phyloP scores from a whole-genome alignment of 1,140 invertebrate species.

The Galendromus occidentalis region DNA sequence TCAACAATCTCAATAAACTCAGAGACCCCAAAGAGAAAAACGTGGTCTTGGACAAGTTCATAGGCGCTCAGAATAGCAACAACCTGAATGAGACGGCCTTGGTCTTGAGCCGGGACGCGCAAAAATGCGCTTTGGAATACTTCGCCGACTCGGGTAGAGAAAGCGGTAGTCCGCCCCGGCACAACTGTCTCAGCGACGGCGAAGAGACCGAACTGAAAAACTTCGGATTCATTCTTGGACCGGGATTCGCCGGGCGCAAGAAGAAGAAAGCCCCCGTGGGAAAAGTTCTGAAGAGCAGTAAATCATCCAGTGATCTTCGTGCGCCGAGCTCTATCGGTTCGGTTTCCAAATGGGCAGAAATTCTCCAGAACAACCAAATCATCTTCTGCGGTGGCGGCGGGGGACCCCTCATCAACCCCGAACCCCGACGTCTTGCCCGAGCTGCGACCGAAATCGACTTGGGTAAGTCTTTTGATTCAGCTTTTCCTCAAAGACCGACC shows the following conservation, averaged over 20 bases:
- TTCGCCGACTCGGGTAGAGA: slow-evolving; percentile 1
- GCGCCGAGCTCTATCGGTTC: background rate
- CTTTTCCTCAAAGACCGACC: too few relatives aligned
- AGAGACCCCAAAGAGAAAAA: background rate
- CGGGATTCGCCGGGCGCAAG: background rate
- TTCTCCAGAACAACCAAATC: slow-evolving; percentile 2
- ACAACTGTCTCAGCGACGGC: background rate
- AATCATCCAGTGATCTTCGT: slow-evolving; percentile 1
- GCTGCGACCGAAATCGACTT: background rate
- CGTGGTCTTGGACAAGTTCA: background rate
- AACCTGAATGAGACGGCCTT: background rate
- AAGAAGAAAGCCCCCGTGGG: background rate
- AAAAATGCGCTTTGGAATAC: background rate
- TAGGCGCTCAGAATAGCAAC: background rate
- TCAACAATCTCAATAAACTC: slow-evolving; percentile 1
- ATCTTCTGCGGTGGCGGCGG: background rate
- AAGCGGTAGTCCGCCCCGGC: background rate
- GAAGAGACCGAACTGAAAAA: background rate
- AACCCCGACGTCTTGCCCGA: background rate
- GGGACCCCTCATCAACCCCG: background rate
- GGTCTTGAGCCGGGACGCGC: background rate
- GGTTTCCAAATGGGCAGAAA: slow-evolving; percentile 9
- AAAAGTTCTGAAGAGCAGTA: background rate
- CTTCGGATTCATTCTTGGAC: slow-evolving; percentile 1
- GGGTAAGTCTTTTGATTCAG: background rate